Evolutionary conservation across 2,888 invertebrate species (phyloP), one percentile per base, ranked within the genome.

Genomic region (Hololepta plana): DNA sequence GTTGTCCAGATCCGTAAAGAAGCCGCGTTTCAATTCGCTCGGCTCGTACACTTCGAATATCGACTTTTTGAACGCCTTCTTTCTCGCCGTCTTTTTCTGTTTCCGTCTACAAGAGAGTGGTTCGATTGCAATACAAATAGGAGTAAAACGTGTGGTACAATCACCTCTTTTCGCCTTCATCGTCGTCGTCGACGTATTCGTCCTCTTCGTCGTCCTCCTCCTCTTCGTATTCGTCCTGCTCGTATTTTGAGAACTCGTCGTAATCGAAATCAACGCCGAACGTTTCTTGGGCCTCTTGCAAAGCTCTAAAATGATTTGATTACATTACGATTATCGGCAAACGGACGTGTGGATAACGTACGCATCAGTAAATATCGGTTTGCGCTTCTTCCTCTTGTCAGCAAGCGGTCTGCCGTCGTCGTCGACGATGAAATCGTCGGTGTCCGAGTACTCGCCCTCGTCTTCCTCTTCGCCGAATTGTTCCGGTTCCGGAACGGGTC

Each of bases 261-360:
- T 80, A 88, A 46, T 88, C 93, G 55, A 96, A 95, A 51, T 96
- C 96, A n/a, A 95, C 91, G 14, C 96, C 98, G 50, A 98, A 98
- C 37, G 96, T 91, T 49, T 98, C 96, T 53, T 95, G 93, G 27
- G 96, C 98, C 53, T 96, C 90, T 68, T 95, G 93, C 10, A 95
- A 59, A 1, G 85, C 84, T 7, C 74, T 82, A 37, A 8, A 43
- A 38, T 32, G 24, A 27, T 29, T n/a, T 28, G 26, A 15, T 20
- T 26, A 23, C 20, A n/a, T 12, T 16, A 24, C 15, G 23, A 7
- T n/a, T 16, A n/a, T n/a, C n/a, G n/a, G n/a, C n/a, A 12, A 15
- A 20, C 13, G n/a, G 29, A 35, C 23, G 30, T 15, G 28, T 17
- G 27, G 32, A 32, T 21, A 23, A 67, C 77, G 65, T 61, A 80